These are phyloP conservation scores for Mesoclemmys tuberculata DNA, from an alignment of 2,113 vertebrate species.

Conservation along the genomic window DNA sequence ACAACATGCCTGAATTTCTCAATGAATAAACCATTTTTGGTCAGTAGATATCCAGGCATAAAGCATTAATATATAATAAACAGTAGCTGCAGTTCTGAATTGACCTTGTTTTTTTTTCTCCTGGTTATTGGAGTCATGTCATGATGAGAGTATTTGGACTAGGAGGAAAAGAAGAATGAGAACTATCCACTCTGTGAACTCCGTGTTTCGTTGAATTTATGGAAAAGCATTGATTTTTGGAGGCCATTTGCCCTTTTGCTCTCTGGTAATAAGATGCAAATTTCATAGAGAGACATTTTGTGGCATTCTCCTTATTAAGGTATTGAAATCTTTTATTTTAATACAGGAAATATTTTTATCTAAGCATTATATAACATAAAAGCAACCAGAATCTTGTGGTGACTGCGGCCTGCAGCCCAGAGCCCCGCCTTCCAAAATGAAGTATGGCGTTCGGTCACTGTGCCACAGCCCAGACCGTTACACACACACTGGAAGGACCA, in stretches of 20 bases:
- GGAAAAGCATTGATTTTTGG: neutral
- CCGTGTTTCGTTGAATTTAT: neutral
- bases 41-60: neutral
- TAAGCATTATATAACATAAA: neutral
- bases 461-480: neutral
- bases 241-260: neutral
- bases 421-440: neutral
- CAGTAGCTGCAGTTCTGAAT: neutral
- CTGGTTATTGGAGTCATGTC: neutral
- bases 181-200: neutral
- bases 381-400: neutral
- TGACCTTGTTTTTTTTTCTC: neutral
- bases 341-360: neutral
- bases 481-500: no score
- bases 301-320: neutral
- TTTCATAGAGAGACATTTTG: neutral
- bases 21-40: neutral
- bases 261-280: neutral
- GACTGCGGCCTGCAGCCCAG: neutral
- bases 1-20: rapidly evolving
- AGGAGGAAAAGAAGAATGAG: neutral
- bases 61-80: constrained; percentile 22
- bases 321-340: neutral
- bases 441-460: neutral
- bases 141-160: neutral